Evolutionary conservation across 2,797 vertebrate species (phyloP), one percentile per base, ranked within the genome.

Genomic region (Austrolebias charrua): DNA sequence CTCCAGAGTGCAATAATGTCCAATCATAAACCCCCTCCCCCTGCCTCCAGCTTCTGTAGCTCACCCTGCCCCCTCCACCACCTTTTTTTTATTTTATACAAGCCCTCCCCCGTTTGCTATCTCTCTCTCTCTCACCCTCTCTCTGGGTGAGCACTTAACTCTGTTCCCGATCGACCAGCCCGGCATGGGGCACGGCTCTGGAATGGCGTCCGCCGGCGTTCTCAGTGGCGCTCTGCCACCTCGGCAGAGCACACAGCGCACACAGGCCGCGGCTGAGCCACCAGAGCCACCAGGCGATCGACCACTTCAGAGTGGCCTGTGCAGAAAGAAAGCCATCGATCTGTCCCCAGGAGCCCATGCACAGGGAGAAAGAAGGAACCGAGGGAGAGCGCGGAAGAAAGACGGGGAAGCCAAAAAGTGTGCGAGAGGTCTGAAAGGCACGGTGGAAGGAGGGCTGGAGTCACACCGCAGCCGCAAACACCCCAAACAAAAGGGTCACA

Each of bases 101-200:
- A 81, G 74, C 78, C 81, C 82, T 82, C 73, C 75, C 81, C 88
- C 70, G 59, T 83, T 80, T 24, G 24, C 24, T 24, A 24, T 24
- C 24, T 24, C 69, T 48, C 90, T 89, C 55, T 45, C 55, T 6
- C 29, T 57, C 55, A 73, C 75, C 76, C 67, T 52, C 90, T 90
- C 90, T 87, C 87, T 82, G 86, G 91, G 90, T 90, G 86, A 91
- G 92, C 92, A 93, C 92, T 93, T 92, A 93, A 90, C 92, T 92
- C 91, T 90, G 90, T 92, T 89, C 89, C 88, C 80, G 86, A 93
- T 93, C 89, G 92, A 93, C 88, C 90, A 78, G 86, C 83, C 80
- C 90, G 87, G 91, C 64, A 78, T 64, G 75, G 90, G 42, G 87
- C 87, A 29, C 76, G 69, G 84, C 86, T 87, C 89, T 70, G 74